phyloP scores from a whole-genome alignment of 1,140 invertebrate genomes.

The Copidosoma floridanum region DNA sequence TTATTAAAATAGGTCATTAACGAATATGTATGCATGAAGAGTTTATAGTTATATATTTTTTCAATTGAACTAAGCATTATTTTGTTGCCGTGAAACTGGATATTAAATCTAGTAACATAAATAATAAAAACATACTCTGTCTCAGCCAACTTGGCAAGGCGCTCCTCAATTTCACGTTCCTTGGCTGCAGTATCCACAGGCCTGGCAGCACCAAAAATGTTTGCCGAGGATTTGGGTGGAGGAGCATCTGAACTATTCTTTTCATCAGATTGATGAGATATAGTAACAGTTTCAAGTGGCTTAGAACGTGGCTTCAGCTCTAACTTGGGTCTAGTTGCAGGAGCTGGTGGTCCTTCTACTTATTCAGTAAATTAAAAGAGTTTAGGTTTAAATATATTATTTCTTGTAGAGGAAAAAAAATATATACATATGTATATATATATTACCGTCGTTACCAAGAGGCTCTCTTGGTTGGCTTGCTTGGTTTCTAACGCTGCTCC shows the following conservation, averaged over 20 bases:
- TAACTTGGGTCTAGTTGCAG: slow-evolving; percentile 69
- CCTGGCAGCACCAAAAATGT: slow-evolving; percentile 88
- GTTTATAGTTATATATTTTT: too few relatives aligned
- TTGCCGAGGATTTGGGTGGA: slow-evolving; percentile 58
- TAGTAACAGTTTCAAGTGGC: slow-evolving; percentile 56
- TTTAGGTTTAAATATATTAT: background rate
- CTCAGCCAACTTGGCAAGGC: slow-evolving; percentile 58
- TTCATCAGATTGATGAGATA: slow-evolving; percentile 24
- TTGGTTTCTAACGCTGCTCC: slow-evolving; percentile 19
- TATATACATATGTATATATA: background rate
- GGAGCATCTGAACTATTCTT: slow-evolving; percentile 30
- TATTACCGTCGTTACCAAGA: background rate
- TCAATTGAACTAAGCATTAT: background rate
- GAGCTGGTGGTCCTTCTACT: slow-evolving; percentile 24
- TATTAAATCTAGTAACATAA: background rate
- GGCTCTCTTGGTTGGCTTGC: background rate
- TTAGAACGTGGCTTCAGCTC: slow-evolving; percentile 72
- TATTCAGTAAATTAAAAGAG: background rate
- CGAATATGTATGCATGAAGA: too few relatives aligned
- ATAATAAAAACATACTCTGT: slow-evolving; percentile 35
- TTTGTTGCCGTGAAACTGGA: background rate
- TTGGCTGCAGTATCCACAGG: slow-evolving; percentile 89
- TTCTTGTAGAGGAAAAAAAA: background rate
- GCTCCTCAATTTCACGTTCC: slow-evolving; percentile 73
- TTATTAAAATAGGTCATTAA: too few relatives aligned